Evolutionary conservation across 37 sponge, comb jelly and placozoan species (phyloP), one percentile per base, ranked within the genome.

Genomic region (Chondrosia reniformis): DNA sequence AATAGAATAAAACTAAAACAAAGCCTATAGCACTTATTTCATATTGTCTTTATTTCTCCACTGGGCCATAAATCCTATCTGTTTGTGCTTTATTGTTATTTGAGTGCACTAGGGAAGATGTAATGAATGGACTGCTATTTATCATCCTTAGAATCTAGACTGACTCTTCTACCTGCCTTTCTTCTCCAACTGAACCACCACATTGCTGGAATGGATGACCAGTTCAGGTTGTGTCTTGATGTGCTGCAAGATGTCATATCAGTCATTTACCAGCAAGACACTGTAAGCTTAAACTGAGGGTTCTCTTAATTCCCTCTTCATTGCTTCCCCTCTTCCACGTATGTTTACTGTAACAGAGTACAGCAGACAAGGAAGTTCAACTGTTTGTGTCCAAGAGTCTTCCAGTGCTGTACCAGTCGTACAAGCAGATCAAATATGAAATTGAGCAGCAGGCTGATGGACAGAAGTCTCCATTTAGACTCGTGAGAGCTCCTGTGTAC

Each of bases 111-210:
- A n/a, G n/a, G n/a, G n/a, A n/a, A n/a, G n/a, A n/a, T n/a, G n/a
- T n/a, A n/a, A n/a, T n/a, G n/a, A n/a, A n/a, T n/a, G n/a, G n/a
- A n/a, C n/a, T n/a, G n/a, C n/a, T 6, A 28, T 3, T 56, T 56
- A 28, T 56, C 15, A 12, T 40, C 9, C 36, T 0, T 55, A 91
- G 91, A 91, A 45, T 84, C 87, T 57, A 84, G 91, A 49, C 63
- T 76, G 49, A 28, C 83, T 3, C 25, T 91, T 21, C 21, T 91
- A 64, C 91, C 87, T 31, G 79, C 86, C 41, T 77, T 91, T 4
- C 72, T 86, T 19, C 45, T 76, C 9, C 91, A 91, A 44, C 55
- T 86, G 30, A 33, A 75, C 0, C 62, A 54, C 61, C 91, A 84
- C 78, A 77, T 91, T 66, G 64, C 33, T 46, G 37, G 73, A 12